These are phyloP conservation scores for Elaphurus davidianus DNA, from an alignment of 2,113 vertebrate species.

Conservation along the genomic window DNA sequence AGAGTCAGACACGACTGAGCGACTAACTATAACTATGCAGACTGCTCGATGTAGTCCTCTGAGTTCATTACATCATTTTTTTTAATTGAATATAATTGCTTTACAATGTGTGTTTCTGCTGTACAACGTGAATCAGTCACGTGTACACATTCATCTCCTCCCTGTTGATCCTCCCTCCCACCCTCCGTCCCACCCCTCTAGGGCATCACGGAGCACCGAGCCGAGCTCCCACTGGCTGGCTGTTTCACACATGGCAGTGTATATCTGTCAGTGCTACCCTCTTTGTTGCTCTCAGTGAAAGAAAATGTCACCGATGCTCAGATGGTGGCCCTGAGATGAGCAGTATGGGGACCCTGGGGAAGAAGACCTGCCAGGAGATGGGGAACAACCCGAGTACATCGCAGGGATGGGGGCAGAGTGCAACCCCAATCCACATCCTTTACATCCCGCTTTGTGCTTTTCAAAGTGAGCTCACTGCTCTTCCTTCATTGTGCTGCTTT, in stretches of 20 bases:
- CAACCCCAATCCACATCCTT: neutral
- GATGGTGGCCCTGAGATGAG: neutral
- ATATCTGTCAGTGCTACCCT: neutral
- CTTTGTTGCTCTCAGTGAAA: neutral
- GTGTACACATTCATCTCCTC: neutral
- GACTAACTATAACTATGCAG: neutral
- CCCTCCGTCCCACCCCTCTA: neutral
- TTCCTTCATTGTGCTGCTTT: neutral
- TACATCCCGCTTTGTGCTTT: accelerated
- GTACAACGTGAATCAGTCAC: neutral
- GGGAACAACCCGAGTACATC: accelerated
- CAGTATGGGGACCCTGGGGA: neutral
- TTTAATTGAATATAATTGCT: neutral
- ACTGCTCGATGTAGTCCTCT: accelerated
- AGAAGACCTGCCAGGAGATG: neutral
- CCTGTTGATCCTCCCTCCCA: neutral
- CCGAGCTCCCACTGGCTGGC: neutral
- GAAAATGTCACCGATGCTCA: neutral
- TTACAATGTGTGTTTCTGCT: neutral
- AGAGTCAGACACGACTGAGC: neutral
- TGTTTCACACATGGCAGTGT: neutral
- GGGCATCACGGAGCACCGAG: neutral
- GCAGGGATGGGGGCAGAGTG: neutral
- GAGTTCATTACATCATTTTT: neutral
- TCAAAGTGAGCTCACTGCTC: neutral